Conservation (phyloP, 1,140 invertebrate species). For the Panagrolaimus sp. region DNA sequence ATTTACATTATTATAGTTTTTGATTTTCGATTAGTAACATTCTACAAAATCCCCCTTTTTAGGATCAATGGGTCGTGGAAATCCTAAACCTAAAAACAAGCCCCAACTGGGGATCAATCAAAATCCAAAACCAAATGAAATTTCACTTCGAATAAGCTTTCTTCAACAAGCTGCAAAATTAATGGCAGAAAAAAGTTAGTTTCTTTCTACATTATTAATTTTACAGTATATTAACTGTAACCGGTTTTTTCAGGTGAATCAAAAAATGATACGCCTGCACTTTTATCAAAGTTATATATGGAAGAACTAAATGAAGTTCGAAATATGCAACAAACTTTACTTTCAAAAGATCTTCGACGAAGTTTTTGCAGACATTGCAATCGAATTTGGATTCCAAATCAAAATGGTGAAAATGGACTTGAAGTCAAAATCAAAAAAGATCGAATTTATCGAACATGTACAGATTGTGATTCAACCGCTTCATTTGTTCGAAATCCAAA, state of each 20-base stretch:
- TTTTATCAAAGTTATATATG: background rate
- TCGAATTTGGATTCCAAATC: slow-evolving; percentile 4
- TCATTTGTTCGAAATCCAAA: background rate
- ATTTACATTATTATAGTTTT: too few species aligned
- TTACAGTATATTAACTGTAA: background rate
- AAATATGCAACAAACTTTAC: slow-evolving; percentile 11
- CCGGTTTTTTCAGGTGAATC: background rate
- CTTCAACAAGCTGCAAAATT: slow-evolving; percentile 4
- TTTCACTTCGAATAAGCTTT: background rate
- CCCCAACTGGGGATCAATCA: background rate
- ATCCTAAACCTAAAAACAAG: background rate
- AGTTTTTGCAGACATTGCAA: background rate
- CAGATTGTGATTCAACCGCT: background rate
- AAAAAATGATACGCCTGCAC: background rate
- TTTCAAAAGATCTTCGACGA: background rate
- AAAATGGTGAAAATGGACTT: background rate
- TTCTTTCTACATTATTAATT: background rate
- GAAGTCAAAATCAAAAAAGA: background rate
- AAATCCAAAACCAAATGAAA: background rate
- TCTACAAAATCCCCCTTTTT: background rate
- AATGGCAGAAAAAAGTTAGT: background rate
- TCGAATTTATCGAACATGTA: background rate
- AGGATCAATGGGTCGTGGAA: background rate
- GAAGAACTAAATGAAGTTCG: background rate
- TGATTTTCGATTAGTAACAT: too few species aligned